Base-by-base conservation (phyloP, 2,113 vertebrate species). In the Petromus typicus region DNA sequence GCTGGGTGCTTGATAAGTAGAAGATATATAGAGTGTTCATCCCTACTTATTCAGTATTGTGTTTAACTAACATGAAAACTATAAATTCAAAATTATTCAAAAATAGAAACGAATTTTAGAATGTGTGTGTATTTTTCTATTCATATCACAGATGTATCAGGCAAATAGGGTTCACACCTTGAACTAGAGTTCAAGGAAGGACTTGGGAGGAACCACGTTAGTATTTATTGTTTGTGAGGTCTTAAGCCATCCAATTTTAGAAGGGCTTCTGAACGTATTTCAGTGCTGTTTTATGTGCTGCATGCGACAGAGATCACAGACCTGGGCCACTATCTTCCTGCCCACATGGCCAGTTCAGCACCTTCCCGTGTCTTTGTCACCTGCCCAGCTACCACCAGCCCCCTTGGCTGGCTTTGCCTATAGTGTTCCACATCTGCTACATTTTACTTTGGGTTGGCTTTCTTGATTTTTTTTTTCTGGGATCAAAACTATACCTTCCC, bases 401-500 rank as follows among this genome's bases (percentile, higher is more conserved):
- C 1, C 25, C 48, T 51, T 37, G n/a, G 1, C 10, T 87, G 86
- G 17, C 27, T 90, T 85, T 93, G 57, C 16, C 20, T 82, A 5
- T 7, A 9, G 22, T 69, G 20, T 64, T 37, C n/a, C 48, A 78
- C 3, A 37, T 61, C 18, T 87, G 61, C 23, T 88, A 22, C 51
- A 17, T 93, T 95, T 90, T 40, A 82, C 66, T 64, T 86, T 32
- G 56, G 40, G 23, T 45, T 91, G 13, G 7, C 11, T 86, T 91
- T 57, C 27, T 88, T 88, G 30, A 34, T 67, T n/a, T 59, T 63
- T 56, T 32, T 40, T 71, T 17, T 40, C 14, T 54, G 27, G 69
- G 34, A 95, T 95, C 45, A 95, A 96, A 96, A 92, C 20, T 25
- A 16, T 83, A 83, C 23, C 30, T 92, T 93, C 54, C 57, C 43